These are phyloP conservation scores for Colletes gigas DNA, from an alignment of 1,140 invertebrate genomes.

Conservation along the genomic window DNA sequence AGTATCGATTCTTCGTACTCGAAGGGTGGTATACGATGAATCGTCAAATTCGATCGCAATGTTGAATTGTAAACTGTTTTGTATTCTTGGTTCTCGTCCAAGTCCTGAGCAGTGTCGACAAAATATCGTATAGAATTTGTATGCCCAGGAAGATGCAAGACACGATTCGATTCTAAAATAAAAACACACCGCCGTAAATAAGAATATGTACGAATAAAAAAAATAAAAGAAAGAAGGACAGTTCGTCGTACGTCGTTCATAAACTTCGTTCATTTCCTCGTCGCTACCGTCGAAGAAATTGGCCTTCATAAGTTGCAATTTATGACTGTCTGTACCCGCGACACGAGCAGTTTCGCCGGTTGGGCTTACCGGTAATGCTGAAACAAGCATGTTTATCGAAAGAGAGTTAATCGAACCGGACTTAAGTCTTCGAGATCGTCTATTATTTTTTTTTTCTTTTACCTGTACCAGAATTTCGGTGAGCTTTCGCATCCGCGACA, in stretches of 20 bases:
- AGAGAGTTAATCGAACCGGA: not conserved
- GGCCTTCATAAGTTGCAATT: constrained; percentile 93
- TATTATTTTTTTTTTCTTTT: not conserved
- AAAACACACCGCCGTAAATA: not conserved
- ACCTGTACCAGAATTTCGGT: not conserved
- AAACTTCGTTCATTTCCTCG: constrained; percentile 53
- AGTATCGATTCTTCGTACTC: constrained; percentile 2
- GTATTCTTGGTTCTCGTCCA: not conserved
- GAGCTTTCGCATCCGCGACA: not conserved
- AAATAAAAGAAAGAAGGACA: too few relatives aligned
- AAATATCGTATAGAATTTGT: constrained; percentile 39
- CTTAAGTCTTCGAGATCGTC: too few relatives aligned
- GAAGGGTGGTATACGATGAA: not conserved
- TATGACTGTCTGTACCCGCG: constrained; percentile 84
- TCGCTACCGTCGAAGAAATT: constrained; percentile 85
- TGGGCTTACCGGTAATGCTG: constrained; percentile 77
- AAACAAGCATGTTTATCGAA: not conserved
- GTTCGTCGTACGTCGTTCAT: constrained; percentile 10
- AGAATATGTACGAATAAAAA: too few relatives aligned
- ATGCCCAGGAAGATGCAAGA: not conserved
- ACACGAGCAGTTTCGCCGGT: constrained; percentile 83
- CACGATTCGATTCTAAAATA: constrained; percentile 24
- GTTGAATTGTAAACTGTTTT: constrained; percentile 7
- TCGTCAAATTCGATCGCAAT: constrained; percentile 31
- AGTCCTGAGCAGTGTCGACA: not conserved